Conservation (phyloP, 2,797 vertebrate genomes). For the Crypturellus tataupa region DNA sequence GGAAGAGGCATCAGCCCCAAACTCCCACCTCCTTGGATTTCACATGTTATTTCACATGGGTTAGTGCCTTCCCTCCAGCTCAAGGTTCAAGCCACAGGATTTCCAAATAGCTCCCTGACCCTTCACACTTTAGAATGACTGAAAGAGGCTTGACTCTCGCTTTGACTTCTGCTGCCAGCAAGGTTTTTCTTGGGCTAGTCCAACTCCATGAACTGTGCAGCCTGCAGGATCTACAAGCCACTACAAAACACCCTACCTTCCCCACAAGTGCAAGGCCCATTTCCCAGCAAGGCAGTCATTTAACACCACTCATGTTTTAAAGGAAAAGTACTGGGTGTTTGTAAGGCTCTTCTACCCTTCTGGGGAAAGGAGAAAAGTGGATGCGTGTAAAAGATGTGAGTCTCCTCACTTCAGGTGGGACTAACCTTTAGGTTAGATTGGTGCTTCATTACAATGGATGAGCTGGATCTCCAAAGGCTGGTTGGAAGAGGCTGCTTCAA, state of each 20-base stretch:
- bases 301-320: background rate
- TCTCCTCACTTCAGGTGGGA: background rate
- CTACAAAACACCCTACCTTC: background rate
- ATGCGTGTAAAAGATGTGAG: background rate
- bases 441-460: background rate
- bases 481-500: conserved; percentile 7
- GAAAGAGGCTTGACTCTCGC: background rate
- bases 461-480: background rate
- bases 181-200: background rate
- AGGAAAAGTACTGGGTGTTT: background rate
- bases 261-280: background rate
- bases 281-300: background rate
- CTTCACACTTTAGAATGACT: conserved; percentile 1
- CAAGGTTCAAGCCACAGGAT: conserved; percentile 2
- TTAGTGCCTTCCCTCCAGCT: background rate
- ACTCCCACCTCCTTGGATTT: background rate
- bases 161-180: background rate
- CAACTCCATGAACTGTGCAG: background rate
- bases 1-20: background rate
- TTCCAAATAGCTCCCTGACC: conserved; percentile 42
- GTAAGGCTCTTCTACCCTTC: background rate
- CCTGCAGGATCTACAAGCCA: background rate
- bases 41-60: accelerated
- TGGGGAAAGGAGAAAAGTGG: background rate
- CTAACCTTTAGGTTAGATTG: background rate